Evolutionary conservation across 2,113 vertebrate species (phyloP), one percentile per base, ranked within the genome.

Genomic region (Nerophis ophidion): DNA sequence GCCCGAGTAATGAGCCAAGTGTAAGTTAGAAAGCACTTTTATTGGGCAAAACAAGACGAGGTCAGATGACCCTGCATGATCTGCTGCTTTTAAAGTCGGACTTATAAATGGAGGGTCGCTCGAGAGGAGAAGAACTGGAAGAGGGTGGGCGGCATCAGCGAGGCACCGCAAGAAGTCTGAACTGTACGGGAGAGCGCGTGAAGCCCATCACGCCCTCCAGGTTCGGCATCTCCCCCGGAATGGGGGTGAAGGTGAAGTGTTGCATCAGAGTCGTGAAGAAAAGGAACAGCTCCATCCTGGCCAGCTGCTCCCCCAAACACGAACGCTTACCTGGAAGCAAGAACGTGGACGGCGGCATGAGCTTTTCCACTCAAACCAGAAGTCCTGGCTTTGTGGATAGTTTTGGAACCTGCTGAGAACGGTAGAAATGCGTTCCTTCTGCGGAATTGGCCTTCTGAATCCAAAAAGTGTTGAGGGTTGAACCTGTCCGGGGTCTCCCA

Each of bases 391-490:
- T 17, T 4, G 36, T 35, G 52, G 13, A 15, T 15, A 15, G 26
- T 7, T 38, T 1, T 17, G 54, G 7, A 84, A 97, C 93, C 92
- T 84, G 91, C 80, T 71, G 92, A 94, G 84, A 97, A 97, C 8
- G 93, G 91, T 59, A 95, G 63, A 75, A 96, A 96, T 63, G 90
- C 82, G 1, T 94, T 92, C 56, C 68, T 86, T 70, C 81, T 92
- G 62, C 84, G 84, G 72, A 95, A 93, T 61, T 86, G 86, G 53
- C 93, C 91, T 5, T 92, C 83, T 53, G 79, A 71, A 70, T 95
- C 91, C 85, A 95, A 81, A 75, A 96, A 96, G 72, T 95, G 93
- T 40, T 84, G 87, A 0, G 93, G 93, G 69, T 93, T 95, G 82
- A 95, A 95, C 1, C 56, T 80, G 58, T 92, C 75, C 0, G 93